Evolutionary conservation across 2,113 vertebrate species (phyloP), one percentile per base, ranked within the genome.

Genomic region (Takifugu flavidus): DNA sequence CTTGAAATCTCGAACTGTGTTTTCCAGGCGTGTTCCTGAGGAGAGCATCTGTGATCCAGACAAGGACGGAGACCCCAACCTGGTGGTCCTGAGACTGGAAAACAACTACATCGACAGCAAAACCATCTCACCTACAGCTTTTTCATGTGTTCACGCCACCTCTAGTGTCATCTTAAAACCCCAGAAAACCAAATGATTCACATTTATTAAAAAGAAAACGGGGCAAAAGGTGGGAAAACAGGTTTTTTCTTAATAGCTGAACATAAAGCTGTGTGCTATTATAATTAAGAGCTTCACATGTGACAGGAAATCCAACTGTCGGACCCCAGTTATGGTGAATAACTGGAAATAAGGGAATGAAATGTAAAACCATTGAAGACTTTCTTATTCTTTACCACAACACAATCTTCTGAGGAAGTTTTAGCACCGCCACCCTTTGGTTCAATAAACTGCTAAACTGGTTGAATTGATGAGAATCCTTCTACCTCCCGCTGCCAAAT

Each of bases 81-180:
- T 99, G 62, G 93, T 96, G 77, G 91, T 93, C 0, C 66, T 98
- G 79, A 94, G 96, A 68, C 91, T 99, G 50, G 97, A 98, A 66
- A 91, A 98, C 79, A 99, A 99, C 86, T 90, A 91, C 5, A 93
- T 99, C n/a, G 92, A 93, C 65, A 89, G 89, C 1, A 82, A 91
- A 59, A 91, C 93, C 65, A 80, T 98, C 34, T 92, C 95, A 5
- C 87, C 92, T 1, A 86, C 90, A 0, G 90, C 93, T 10, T 99
- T 99, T 82, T 91, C 94, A 57, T 99, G 97, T 55, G 92, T 98
- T 39, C 90, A 91, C 62, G 92, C 94, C 28, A 93, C 96, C 20
- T 95, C 93, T 28, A 94, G 93, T 14, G 82, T 98, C 49, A 77
- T 96, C 79, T 78, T 98, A 80, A 95, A 92, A 71, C 96, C 96